Percentiles rank a stretch among this genome's conserved stretches.
These are phyloP conservation scores for Digitonthophagus gazella DNA, from an alignment of 2,888 invertebrate genomes.

Conservation along the genomic window DNA sequence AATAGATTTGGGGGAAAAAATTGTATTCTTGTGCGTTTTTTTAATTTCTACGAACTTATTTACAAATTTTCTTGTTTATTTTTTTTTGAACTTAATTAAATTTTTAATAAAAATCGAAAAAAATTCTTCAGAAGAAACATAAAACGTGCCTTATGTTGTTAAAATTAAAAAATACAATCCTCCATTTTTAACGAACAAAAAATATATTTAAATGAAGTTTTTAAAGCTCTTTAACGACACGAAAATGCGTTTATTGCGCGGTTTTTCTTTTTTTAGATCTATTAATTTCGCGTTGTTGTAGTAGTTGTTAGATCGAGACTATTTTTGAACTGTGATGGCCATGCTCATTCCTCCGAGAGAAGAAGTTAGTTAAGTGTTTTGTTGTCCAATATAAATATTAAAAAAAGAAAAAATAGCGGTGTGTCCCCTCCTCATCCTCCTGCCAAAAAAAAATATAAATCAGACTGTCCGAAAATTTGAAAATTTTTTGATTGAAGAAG, in stretches of 20 bases:
- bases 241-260: background rate
- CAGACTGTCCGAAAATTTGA: too few species aligned
- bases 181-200: too few species aligned
- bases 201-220: too few species aligned
- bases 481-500: too few species aligned
- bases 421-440: too few species aligned
- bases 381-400: slow-evolving; percentile 34
- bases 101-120: background rate
- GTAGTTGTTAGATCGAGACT: slow-evolving; percentile 25
- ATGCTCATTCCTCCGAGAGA: slow-evolving; percentile 42
- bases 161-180: too few species aligned
- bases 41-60: background rate
- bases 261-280: background rate
- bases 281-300: slow-evolving; percentile 1
- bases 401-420: slow-evolving; percentile 15
- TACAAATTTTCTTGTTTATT: too few species aligned
- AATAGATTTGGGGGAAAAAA: too few species aligned
- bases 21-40: background rate
- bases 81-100: too few species aligned
- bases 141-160: background rate
- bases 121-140: too few species aligned
- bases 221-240: background rate
- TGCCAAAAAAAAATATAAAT: too few species aligned
- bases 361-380: slow-evolving; percentile 38
- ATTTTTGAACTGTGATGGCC: slow-evolving; percentile 43